Conservation (phyloP, 1,140 invertebrate genomes). For the Magallana gigas region DNA sequence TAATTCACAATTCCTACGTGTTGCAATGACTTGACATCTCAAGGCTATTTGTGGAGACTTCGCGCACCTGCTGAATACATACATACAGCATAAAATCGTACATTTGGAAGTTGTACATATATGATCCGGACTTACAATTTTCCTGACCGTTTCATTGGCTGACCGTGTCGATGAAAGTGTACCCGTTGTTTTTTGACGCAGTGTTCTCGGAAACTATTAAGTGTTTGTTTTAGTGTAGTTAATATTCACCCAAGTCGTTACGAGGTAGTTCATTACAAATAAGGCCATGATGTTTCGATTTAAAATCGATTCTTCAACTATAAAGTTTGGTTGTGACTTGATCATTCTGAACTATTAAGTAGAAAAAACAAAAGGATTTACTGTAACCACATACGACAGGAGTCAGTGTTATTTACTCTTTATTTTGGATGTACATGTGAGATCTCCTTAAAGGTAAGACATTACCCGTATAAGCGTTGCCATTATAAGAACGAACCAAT, state of each 20-base stretch:
- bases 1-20: neutral
- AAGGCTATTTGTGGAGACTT: neutral
- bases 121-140: neutral
- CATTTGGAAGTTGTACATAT: neutral
- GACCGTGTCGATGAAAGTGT: neutral
- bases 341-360: neutral
- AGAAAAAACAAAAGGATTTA: neutral
- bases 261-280: slow-evolving; percentile 10
- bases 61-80: neutral
- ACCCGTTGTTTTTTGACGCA: neutral
- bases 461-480: too few species aligned
- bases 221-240: slow-evolving; percentile 21
- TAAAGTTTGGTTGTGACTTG: neutral
- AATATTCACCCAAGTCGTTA: neutral
- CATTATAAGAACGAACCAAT: too few species aligned
- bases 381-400: too few species aligned
- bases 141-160: slow-evolving; percentile 5
- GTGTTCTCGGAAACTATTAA: neutral
- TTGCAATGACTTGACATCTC: slow-evolving; percentile 26
- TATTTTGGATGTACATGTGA: too few species aligned
- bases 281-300: slow-evolving; percentile 13
- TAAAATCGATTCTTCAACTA: slow-evolving; percentile 19
- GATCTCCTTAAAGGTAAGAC: too few species aligned
- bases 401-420: too few species aligned
- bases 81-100: neutral